phyloP scores from a whole-genome alignment of 2,888 invertebrate genomes.

The Sinelater perroti region DNA sequence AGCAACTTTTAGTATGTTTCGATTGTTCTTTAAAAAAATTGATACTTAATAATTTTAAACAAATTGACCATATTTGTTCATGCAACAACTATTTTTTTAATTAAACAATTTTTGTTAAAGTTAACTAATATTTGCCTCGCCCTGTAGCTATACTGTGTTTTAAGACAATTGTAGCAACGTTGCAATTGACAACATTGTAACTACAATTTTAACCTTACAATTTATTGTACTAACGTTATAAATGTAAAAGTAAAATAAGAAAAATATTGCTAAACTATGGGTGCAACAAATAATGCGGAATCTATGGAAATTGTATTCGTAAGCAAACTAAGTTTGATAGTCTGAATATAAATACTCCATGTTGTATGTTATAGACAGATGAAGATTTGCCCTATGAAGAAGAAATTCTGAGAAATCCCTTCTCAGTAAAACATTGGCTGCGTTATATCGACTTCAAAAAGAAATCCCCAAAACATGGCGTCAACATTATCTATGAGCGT shows the following conservation, averaged over 20 bases:
- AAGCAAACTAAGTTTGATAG: conserved; percentile 37
- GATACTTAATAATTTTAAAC: no score
- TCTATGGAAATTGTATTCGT: conserved; percentile 49
- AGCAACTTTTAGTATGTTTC: no score
- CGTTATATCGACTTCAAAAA: conserved; percentile 97
- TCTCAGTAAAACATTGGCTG: conserved; percentile 97
- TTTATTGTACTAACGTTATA: background rate
- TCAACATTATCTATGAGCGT: conserved; percentile 94
- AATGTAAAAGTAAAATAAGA: no score
- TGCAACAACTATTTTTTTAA: no score
- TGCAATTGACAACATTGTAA: no score
- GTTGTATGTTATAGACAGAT: conserved; percentile 71
- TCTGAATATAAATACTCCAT: background rate
- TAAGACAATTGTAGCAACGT: no score
- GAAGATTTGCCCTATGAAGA: conserved; percentile 98
- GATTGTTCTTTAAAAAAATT: no score
- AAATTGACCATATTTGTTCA: no score
- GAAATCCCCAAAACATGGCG: conserved; percentile 78
- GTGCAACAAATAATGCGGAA: conserved; percentile 21
- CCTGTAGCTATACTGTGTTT: no score
- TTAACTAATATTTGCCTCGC: no score
- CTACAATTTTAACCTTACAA: no score
- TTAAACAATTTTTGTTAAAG: no score
- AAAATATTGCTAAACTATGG: background rate
- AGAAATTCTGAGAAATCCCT: conserved; percentile 96